Conservation (phyloP, 2,113 vertebrate species). For the Mungos mungo region DNA sequence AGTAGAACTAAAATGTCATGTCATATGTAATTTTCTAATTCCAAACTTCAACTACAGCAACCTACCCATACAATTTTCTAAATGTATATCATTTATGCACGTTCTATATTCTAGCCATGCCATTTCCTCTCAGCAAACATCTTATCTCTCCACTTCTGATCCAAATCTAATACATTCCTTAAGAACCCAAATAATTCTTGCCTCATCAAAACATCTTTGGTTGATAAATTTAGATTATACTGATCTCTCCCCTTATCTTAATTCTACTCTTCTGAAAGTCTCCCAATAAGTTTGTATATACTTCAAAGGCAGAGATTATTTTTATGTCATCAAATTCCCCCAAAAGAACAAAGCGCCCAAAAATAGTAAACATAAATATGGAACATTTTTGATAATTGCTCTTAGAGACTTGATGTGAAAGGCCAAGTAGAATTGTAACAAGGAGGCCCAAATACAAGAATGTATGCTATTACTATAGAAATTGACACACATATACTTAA, state of each 20-base stretch:
- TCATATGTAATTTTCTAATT: background rate
- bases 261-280: background rate
- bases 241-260: background rate
- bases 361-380: background rate
- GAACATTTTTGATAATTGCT: background rate
- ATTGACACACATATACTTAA: background rate
- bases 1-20: background rate
- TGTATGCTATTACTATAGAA: background rate
- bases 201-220: background rate
- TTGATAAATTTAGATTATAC: background rate
- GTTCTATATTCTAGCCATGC: background rate
- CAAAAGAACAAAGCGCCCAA: background rate
- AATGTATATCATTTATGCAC: background rate
- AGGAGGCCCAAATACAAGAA: background rate
- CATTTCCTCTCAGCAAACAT: background rate
- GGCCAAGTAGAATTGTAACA: slow-evolving; percentile 15
- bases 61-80: background rate
- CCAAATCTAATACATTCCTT: background rate
- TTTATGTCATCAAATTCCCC: background rate
- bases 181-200: background rate
- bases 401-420: background rate
- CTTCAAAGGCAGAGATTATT: background rate
- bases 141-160: background rate
- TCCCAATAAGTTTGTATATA: background rate
- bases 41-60: background rate